Evolutionary conservation across 2,797 vertebrate species (phyloP).

Genomic region (Zonotrichia albicollis): DNA sequence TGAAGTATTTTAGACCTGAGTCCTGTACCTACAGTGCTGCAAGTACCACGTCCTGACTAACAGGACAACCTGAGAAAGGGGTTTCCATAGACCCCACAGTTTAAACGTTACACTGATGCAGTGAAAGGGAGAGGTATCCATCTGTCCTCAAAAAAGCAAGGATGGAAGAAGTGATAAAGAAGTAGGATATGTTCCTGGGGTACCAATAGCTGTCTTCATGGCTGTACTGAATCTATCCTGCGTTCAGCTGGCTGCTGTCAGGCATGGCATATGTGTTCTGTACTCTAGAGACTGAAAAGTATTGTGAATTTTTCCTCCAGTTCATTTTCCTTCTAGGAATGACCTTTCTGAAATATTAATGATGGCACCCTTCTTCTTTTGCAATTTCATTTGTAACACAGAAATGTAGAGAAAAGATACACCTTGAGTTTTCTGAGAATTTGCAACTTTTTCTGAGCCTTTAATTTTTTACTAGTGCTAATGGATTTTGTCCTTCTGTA

Average conservation of each 20-base stretch:
- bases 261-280: background rate
- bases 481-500: background rate
- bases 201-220: background rate
- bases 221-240: background rate
- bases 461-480: background rate
- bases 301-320: background rate
- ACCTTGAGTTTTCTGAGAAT: background rate
- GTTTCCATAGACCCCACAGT: background rate
- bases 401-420: background rate
- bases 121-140: background rate
- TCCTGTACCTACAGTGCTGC: background rate
- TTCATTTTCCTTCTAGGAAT: background rate
- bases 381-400: background rate
- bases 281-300: background rate
- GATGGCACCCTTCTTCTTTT: background rate
- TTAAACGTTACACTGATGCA: background rate
- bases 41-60: background rate
- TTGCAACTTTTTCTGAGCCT: background rate
- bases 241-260: background rate
- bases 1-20: background rate
- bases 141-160: background rate
- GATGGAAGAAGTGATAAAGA: background rate
- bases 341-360: background rate
- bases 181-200: background rate
- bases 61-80: background rate